A percentile compares a stretch with the other conserved stretches of the same genome.
Conservation (phyloP, 2,888 invertebrate genomes). For the Rhopalosiphum nymphaeae region DNA sequence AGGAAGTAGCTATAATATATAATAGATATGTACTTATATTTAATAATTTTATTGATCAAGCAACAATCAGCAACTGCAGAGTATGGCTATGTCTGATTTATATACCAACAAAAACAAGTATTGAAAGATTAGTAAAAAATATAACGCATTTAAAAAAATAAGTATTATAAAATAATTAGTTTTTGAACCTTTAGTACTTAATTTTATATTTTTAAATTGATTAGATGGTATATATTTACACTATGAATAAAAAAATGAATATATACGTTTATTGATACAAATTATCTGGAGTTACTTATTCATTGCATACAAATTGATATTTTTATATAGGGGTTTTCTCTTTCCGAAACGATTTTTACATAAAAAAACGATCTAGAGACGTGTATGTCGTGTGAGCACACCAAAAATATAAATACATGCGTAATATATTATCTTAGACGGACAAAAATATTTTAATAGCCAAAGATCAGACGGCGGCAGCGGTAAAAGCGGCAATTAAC, state of each 20-base stretch:
- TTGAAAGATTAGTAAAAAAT: not conserved
- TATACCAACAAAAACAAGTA: not conserved
- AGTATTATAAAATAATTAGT: not conserved
- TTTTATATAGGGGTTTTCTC: not conserved
- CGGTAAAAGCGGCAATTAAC: not conserved
- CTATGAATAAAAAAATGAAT: not conserved
- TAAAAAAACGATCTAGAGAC: not conserved
- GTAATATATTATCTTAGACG: not conserved
- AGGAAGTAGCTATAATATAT: not conserved
- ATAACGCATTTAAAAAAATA: not conserved
- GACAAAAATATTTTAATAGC: conserved; percentile 3
- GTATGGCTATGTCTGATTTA: not conserved
- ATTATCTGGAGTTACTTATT: not conserved
- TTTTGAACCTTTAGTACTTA: not conserved
- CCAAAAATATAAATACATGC: not conserved
- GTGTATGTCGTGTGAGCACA: not conserved
- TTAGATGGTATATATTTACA: not conserved
- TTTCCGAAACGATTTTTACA: not conserved
- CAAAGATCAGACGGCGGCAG: not conserved
- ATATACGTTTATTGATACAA: not conserved
- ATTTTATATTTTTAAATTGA: not conserved
- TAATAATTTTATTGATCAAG: not conserved
- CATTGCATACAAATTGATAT: not conserved
- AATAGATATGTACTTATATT: not conserved
- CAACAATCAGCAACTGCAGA: not conserved